A percentile compares a stretch with the other conserved stretches of the same genome.
These are phyloP conservation scores for Peromyscus eremicus DNA, from an alignment of 2,797 vertebrate genomes.

Conservation along the genomic window DNA sequence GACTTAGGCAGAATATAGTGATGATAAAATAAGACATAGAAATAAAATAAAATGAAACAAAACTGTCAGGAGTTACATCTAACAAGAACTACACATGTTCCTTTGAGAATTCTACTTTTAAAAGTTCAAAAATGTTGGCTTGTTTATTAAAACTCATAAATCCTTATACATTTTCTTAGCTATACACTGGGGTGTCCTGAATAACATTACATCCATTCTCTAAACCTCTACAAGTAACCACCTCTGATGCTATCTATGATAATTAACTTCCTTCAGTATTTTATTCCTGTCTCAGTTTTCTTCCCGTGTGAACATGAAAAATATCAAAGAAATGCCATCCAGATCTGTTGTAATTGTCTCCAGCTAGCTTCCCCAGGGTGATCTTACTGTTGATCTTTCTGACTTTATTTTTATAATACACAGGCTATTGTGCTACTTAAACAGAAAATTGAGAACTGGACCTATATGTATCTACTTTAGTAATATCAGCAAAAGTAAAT, in stretches of 20 bases:
- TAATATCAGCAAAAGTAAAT: conserved; percentile 1
- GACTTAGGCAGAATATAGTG: conserved; percentile 6
- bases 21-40: neutral
- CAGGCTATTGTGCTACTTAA: neutral
- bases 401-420: neutral
- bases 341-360: neutral
- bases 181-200: neutral
- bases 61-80: conserved; percentile 7
- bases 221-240: neutral
- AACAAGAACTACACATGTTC: conserved; percentile 5
- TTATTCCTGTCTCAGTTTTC: conserved; percentile 19
- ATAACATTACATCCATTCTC: neutral
- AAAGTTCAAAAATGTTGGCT: neutral
- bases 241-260: neutral
- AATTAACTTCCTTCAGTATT: neutral
- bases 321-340: neutral
- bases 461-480: neutral
- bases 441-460: neutral
- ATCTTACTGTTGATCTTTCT: neutral
- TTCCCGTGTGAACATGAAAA: neutral
- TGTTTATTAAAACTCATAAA: conserved; percentile 12
- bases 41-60: neutral
- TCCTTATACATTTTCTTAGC: conserved; percentile 19
- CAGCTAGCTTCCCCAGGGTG: neutral
- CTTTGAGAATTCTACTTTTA: conserved; percentile 17